Evolutionary conservation across 1,140 invertebrate species (phyloP).

Genomic region (Drosophila carrolli): DNA sequence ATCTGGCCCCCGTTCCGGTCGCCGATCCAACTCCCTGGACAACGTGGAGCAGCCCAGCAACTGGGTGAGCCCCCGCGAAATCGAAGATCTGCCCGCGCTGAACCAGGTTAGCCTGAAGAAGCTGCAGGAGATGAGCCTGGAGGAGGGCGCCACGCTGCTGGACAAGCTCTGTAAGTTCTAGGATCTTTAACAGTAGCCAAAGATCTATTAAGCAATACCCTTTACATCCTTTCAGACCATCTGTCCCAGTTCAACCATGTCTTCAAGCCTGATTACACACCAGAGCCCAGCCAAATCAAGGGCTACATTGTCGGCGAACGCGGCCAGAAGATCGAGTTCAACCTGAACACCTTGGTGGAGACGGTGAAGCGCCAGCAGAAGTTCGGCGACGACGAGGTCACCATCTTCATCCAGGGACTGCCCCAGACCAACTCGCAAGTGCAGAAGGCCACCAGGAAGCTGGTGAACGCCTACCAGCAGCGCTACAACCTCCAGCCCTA

Average conservation of each 20-base stretch:
- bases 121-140: conserved; percentile 69
- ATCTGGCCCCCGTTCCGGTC: conserved; percentile 1
- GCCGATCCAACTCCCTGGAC: conserved; percentile 49
- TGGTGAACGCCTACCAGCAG: conserved; percentile 73
- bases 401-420: conserved; percentile 76
- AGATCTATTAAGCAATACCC: background rate
- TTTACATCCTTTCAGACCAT: conserved; percentile 46
- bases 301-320: conserved; percentile 65
- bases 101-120: conserved; percentile 65
- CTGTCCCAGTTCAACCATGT: conserved; percentile 69
- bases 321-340: conserved; percentile 68
- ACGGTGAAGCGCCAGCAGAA: conserved; percentile 63
- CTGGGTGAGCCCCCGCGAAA: conserved; percentile 62
- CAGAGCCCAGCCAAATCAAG: conserved; percentile 66
- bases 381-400: conserved; percentile 78
- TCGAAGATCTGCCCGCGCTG: conserved; percentile 65
- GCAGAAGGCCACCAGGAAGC: conserved; percentile 68
- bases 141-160: conserved; percentile 68
- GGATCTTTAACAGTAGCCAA: background rate
- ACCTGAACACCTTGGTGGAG: conserved; percentile 65
- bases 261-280: conserved; percentile 59
- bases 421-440: conserved; percentile 48
- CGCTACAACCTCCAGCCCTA: conserved; percentile 73
- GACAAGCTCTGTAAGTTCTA: conserved; percentile 68
- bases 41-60: conserved; percentile 63